Base-by-base conservation (phyloP, 2,888 invertebrate species). In the Panorpa germanica region DNA sequence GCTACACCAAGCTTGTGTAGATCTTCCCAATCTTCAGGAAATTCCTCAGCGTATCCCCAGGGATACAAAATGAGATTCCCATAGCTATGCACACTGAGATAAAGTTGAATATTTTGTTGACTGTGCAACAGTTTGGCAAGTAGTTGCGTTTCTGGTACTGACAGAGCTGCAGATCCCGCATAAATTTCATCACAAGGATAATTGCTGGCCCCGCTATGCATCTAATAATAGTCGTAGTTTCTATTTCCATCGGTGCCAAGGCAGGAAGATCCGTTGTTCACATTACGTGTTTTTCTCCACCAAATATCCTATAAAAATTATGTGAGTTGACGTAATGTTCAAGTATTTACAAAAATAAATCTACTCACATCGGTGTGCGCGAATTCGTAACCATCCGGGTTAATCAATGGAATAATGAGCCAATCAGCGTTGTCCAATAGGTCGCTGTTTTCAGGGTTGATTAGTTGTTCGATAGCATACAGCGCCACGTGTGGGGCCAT, bases 321-420 rank as follows among this genome's bases (percentile, higher is more conserved):
- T n/a, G n/a, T n/a, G n/a, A n/a, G n/a, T n/a, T n/a, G n/a, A n/a
- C n/a, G n/a, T n/a, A n/a, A n/a, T n/a, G n/a, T n/a, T n/a, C n/a
- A n/a, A n/a, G n/a, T n/a, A n/a, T n/a, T n/a, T n/a, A n/a, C n/a
- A n/a, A n/a, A n/a, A n/a, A n/a, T n/a, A n/a, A n/a, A n/a, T n/a
- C n/a, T n/a, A 39, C 53, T 45, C 29, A 55, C 53, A 15, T 30
- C 38, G 6, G 54, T 57, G 37, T 63, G 64, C 1, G 65, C 56
- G 45, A 55, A 72, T 39, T 65, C 70, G 41, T 76, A 77, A 1
- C 77, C 77, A 47, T 78, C 77, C 10, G 76, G 74, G 46, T 78
- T 78, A 10, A 66, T 57, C 3, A 68, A 48, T 0, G 77, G 76
- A 36, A 74, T 37, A 12, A 72, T 51, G 38, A 68, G 62, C 67